Percentiles rank a stretch among this genome's conserved stretches.
These are phyloP conservation scores for Lepidocyrtinus sp. DNA, from an alignment of 2,888 invertebrate genomes.

Conservation along the genomic window DNA sequence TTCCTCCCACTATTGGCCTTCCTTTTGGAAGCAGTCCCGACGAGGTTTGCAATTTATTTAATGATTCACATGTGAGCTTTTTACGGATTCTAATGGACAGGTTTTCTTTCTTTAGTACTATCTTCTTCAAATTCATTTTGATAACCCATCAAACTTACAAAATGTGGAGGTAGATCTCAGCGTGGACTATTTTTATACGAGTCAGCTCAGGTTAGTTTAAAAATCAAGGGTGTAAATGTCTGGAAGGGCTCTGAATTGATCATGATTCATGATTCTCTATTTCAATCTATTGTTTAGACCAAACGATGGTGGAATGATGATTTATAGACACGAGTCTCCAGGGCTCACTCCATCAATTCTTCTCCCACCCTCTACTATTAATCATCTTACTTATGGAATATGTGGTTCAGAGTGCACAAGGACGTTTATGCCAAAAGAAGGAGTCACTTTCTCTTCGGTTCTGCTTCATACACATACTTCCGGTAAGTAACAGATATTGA, in stretches of 20 bases:
- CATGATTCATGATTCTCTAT: not conserved
- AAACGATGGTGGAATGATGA: slow-evolving; percentile 40
- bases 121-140: not conserved
- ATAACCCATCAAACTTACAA: not conserved
- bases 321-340: slow-evolving; percentile 22
- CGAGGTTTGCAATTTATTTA: too few species aligned
- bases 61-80: too few species aligned
- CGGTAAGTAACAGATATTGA: slow-evolving; percentile 23
- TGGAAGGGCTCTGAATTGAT: not conserved
- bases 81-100: too few species aligned
- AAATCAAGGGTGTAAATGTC: not conserved
- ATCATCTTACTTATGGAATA: slow-evolving; percentile 35
- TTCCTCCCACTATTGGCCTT: not conserved
- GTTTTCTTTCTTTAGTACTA: too few species aligned
- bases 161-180: not conserved
- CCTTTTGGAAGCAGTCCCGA: not conserved
- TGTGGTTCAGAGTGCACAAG: slow-evolving; percentile 43
- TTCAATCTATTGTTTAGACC: not conserved
- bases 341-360: slow-evolving; percentile 27
- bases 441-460: slow-evolving; percentile 33
- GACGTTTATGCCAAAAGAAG: slow-evolving; percentile 36
- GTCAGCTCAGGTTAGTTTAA: not conserved
- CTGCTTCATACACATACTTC: slow-evolving; percentile 48
- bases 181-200: not conserved
- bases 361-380: slow-evolving; percentile 38